Evolutionary conservation across 2,113 vertebrate genomes (phyloP).

Genomic region (Microtus ochrogaster): DNA sequence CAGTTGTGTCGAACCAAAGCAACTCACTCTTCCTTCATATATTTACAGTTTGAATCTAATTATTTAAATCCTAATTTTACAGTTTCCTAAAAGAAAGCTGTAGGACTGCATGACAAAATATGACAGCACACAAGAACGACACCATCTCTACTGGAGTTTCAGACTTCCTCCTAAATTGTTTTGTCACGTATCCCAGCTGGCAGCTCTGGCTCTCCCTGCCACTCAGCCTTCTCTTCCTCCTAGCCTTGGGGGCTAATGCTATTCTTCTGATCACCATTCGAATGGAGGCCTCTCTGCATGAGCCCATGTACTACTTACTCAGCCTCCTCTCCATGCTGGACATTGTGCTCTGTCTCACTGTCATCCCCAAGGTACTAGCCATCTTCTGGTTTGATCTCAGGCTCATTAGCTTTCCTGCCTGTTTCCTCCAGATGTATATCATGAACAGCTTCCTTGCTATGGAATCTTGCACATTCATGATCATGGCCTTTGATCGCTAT

Average conservation of each 20-base stretch:
- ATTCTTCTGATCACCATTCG: constrained; percentile 1
- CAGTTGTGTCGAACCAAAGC: no score
- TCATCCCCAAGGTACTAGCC: constrained; percentile 74
- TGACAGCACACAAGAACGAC: constrained; percentile 2
- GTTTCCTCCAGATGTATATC: constrained; percentile 62
- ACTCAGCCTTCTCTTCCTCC: constrained; percentile 63
- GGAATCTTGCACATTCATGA: constrained; percentile 64
- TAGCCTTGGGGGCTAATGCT: constrained; percentile 60
- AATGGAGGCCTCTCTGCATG: constrained; percentile 59
- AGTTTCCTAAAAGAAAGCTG: not conserved
- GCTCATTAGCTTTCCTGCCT: constrained; percentile 68
- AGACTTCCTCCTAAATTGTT: constrained; percentile 73
- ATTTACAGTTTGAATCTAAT: not conserved
- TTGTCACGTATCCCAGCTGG: constrained; percentile 22
- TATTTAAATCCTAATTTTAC: constrained; percentile 46
- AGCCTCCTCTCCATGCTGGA: constrained; percentile 69
- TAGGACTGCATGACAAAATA: not conserved
- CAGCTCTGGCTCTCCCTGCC: constrained; percentile 25
- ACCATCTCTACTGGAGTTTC: not conserved
- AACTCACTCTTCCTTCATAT: no score
- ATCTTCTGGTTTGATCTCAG: constrained; percentile 70
- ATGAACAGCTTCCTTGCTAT: constrained; percentile 62
- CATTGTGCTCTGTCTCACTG: constrained; percentile 54
- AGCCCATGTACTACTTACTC: constrained; percentile 75
- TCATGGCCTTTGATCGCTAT: constrained; percentile 70